These are phyloP conservation scores for Carassius gibelio DNA, from an alignment of 2,113 vertebrate genomes.

Conservation along the genomic window DNA sequence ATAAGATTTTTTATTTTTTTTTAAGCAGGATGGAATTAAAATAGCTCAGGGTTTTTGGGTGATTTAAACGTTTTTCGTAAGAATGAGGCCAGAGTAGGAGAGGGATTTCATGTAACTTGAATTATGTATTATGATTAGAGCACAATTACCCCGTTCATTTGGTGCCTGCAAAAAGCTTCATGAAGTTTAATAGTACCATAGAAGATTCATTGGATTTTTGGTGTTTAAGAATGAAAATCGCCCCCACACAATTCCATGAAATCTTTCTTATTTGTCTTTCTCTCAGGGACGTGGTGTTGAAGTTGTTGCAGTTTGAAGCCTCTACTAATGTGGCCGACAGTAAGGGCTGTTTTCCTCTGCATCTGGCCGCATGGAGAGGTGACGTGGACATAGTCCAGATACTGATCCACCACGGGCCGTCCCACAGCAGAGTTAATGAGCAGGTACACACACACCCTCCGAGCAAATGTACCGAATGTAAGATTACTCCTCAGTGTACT, in stretches of 20 bases:
- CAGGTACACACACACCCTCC: conserved; percentile 76
- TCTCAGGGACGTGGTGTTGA: conserved; percentile 91
- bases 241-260: no score
- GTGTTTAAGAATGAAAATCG: background rate
- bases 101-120: conserved; percentile 1
- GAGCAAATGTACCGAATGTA: background rate
- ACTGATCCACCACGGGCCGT: conserved; percentile 91
- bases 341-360: conserved; percentile 96
- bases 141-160: background rate
- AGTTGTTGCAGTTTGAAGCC: conserved; percentile 93
- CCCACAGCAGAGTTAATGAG: conserved; percentile 93
- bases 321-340: conserved; percentile 92
- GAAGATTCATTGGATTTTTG: background rate
- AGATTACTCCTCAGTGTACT: background rate
- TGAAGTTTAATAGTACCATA: background rate
- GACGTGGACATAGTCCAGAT: conserved; percentile 96
- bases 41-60: background rate
- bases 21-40: background rate
- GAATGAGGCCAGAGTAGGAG: background rate
- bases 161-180: background rate
- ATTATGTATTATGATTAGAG: conserved; percentile 15
- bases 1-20: background rate
- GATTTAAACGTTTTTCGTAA: background rate
- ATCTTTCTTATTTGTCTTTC: conserved; percentile 4
- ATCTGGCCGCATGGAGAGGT: conserved; percentile 95